Base-by-base conservation (phyloP, 2,888 invertebrate genomes). In the Diaperis boleti region DNA sequence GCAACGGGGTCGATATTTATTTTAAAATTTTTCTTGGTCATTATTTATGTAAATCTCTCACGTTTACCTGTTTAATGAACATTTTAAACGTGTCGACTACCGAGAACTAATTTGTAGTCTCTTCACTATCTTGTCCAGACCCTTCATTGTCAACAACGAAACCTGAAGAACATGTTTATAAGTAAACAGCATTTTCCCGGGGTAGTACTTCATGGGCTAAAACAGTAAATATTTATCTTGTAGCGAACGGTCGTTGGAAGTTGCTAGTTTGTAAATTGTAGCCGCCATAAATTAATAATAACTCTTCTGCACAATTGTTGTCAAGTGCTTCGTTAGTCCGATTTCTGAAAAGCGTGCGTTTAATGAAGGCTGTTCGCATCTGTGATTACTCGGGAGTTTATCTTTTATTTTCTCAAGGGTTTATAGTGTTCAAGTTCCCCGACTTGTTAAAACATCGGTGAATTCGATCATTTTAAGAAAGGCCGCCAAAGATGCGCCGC, bases 401-500 rank as follows among this genome's bases (percentile, higher is more conserved):
- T 26, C n/a, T 5, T 26, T n/a, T 26, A 8, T 26, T n/a, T 6
- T 26, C 26, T 26, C 26, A 17, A 20, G 11, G 22, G 44, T 42
- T 8, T 15, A 17, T 15, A 7, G 5, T 15, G 6, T 8, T 15
- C n/a, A 41, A 7, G 10, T 6, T 14, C 42, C 17, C 10, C 15
- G 2, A 2, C n/a, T 42, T n/a, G 20, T 26, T 8, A n/a, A 26
- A 26, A 26, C 26, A 26, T 5, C 8, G 20, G 2, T 14, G 15
- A 35, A 35, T 54, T 15, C 41, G 29, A 52, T 41, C 39, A 10
- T 15, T 26, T 41, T 35, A 41, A 13, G 26, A 44, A 44, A 56
- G 13, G 41, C 20, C 56, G 42, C 39, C 31, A 26, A 35, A 37
- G 47, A 22, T 22, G 39, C 50, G 52, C 54, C 60, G 60, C 60